Evolutionary conservation across 2,113 vertebrate species (phyloP), one percentile per base, ranked within the genome.

Genomic region (Ranitomeya variabilis): DNA sequence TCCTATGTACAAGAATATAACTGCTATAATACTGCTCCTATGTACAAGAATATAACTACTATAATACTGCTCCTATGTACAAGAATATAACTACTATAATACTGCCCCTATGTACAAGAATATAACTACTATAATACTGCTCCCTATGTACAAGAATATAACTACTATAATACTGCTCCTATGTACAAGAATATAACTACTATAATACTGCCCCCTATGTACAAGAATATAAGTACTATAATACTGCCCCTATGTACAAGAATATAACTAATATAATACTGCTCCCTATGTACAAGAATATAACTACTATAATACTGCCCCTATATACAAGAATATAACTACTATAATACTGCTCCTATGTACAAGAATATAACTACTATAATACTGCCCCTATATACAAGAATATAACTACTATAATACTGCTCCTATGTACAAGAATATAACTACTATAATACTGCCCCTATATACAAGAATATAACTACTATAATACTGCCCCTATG

Each of bases 191-290:
- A n/a, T 67, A 23, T n/a, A n/a, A n/a, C 21, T 67, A 10, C 64
- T 67, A 67, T 67, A n/a, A n/a, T n/a, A 10, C 64, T 10, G 64
- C 19, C 11, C 21, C n/a, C n/a, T 69, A 67, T 67, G 8, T 67
- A 67, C 64, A 67, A 67, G 64, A 67, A 67, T 67, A 67, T 67
- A 67, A 67, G 21, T 67, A 67, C 64, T 67, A 67, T 67, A 67
- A 67, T 67, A 67, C 64, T 67, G 64, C 64, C 14, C 64, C 64
- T 67, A 67, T n/a, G 64, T 9, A 67, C 21, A n/a, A 23, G 21
- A 67, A n/a, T 67, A 23, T n/a, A n/a, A n/a, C 21, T 67, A 10
- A 21, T 67, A 67, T 67, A n/a, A n/a, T n/a, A 10, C 64, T 10
- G 64, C 19, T 3, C n/a, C 21, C n/a, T 69, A 67, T 67, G 8